Evolutionary conservation across 2,888 invertebrate genomes (phyloP), one percentile per base, ranked within the genome.

Genomic region (Yponomeuta sedellus): DNA sequence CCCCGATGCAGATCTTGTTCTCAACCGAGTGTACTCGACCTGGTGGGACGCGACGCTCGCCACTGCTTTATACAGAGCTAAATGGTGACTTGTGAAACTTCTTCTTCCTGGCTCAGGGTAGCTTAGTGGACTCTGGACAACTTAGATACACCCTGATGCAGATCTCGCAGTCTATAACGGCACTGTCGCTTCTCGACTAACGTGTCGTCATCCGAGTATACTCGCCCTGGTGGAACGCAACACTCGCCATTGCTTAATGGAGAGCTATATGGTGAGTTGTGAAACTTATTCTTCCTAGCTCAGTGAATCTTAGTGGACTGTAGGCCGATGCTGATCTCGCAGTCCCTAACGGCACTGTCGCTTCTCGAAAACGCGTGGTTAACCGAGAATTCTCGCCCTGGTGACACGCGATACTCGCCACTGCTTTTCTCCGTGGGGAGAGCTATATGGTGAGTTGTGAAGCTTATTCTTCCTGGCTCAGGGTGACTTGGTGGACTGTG

Each of bases 131-230:
- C n/a, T n/a, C n/a, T n/a, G n/a, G n/a, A n/a, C n/a, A n/a, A n/a
- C n/a, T n/a, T n/a, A n/a, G n/a, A n/a, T n/a, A n/a, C n/a, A n/a
- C n/a, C n/a, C 28, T 5, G 5, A 78, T 94, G 67, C 91, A 94
- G 64, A 93, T n/a, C n/a, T n/a, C n/a, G n/a, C n/a, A n/a, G n/a
- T n/a, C n/a, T n/a, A n/a, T n/a, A n/a, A n/a, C n/a, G n/a, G n/a
- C n/a, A n/a, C n/a, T n/a, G n/a, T n/a, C n/a, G n/a, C n/a, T n/a
- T n/a, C n/a, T n/a, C n/a, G n/a, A n/a, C n/a, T n/a, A n/a, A n/a
- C n/a, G n/a, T 4, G 94, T 97, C 0, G 92, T 95, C 0, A 97
- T 97, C 76, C 86, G 95, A 16, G 92, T 97, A 70, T 97, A 94
- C 82, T 93, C 94, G 0, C 93, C 94, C 0, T 71, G 80, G 0